phyloP scores from a whole-genome alignment of 2,113 vertebrate species.

The Odontophorus gujanensis region DNA sequence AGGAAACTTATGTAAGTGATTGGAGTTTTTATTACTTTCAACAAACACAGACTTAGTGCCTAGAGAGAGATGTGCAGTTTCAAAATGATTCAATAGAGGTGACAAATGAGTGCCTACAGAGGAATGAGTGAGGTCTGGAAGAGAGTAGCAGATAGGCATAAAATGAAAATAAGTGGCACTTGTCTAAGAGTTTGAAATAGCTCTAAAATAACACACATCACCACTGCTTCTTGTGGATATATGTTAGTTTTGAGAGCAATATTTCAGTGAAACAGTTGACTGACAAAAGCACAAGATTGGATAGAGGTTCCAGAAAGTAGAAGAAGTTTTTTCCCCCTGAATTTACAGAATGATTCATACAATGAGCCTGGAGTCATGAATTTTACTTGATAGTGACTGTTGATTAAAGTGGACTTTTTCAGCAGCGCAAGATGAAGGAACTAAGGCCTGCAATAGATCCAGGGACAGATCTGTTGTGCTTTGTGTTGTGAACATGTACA shows the following conservation, averaged over 20 bases:
- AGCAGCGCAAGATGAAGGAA: neutral
- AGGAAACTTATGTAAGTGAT: constrained; percentile 34
- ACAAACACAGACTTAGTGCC: constrained; percentile 5
- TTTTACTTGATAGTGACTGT: neutral
- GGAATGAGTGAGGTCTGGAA: constrained; percentile 33
- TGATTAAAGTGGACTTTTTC: neutral
- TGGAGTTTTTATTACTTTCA: constrained; percentile 57
- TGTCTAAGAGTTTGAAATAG: constrained; percentile 50
- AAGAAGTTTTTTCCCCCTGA: neutral
- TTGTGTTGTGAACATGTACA: neutral
- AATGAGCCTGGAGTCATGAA: neutral
- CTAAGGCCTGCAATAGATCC: neutral
- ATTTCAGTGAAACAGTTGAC: constrained; percentile 26
- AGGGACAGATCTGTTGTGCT: neutral
- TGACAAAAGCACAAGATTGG: neutral
- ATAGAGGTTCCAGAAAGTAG: neutral
- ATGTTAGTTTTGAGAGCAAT: neutral
- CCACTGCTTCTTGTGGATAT: neutral
- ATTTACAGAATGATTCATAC: neutral
- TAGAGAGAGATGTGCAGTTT: constrained; percentile 37
- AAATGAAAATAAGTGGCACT: constrained; percentile 59
- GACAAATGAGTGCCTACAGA: constrained; percentile 49
- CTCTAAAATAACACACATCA: constrained; percentile 35
- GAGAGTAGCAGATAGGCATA: constrained; percentile 31
- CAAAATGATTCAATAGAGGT: constrained; percentile 41